These are phyloP conservation scores for Taphrorychus bicolor DNA, from an alignment of 2,888 invertebrate genomes.

Conservation along the genomic window DNA sequence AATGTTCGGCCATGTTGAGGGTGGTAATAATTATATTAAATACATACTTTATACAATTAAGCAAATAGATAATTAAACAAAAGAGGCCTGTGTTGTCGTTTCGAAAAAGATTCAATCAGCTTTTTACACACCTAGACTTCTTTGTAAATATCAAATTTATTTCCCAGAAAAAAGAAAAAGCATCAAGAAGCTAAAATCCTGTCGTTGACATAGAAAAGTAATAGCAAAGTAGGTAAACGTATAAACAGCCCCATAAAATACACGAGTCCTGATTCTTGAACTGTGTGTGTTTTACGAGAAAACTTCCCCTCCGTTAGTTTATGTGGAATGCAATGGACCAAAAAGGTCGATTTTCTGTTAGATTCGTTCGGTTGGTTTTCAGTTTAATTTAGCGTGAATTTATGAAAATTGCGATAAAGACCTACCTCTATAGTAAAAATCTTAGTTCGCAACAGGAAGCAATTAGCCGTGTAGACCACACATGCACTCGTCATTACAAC, in stretches of 20 bases:
- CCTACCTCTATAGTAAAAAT: background rate
- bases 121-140: too few species aligned
- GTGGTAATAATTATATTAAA: too few species aligned
- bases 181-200: background rate
- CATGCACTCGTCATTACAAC: background rate
- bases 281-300: constrained; percentile 2
- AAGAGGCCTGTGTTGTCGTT: too few species aligned
- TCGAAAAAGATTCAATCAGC: too few species aligned
- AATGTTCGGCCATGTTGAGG: too few species aligned
- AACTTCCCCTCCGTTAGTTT: constrained; percentile 2
- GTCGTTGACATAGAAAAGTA: constrained; percentile 12
- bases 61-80: too few species aligned
- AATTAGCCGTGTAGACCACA: background rate
- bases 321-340: constrained; percentile 3
- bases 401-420: background rate
- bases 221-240: constrained; percentile 15
- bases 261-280: constrained; percentile 16
- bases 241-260: constrained; percentile 23
- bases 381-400: background rate
- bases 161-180: background rate
- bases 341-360: background rate
- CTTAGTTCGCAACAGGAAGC: background rate
- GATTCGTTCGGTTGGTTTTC: background rate
- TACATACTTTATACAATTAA: too few species aligned
- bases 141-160: too few species aligned